A percentile compares a stretch with the other conserved stretches of the same genome.
Conservation (phyloP, 2,797 vertebrate species). For the Enteromius paludinosus region DNA sequence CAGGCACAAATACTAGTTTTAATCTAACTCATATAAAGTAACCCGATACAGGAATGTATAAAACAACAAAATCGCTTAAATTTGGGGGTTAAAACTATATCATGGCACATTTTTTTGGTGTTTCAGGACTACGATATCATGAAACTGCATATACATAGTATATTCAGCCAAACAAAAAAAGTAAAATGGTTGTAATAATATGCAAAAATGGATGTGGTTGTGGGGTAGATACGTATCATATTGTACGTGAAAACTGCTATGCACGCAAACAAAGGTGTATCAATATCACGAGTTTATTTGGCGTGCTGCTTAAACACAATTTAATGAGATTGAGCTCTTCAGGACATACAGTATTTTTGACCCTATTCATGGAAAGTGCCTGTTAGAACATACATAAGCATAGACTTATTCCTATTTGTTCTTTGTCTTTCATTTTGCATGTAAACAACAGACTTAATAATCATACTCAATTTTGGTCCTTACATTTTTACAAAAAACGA, state of each 20-base stretch:
- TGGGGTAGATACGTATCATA: too few species aligned
- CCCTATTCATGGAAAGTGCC: background rate
- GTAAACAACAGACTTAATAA: slow-evolving; percentile 5
- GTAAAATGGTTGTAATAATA: too few species aligned
- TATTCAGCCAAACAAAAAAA: too few species aligned
- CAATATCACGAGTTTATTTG: too few species aligned
- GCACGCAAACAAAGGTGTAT: too few species aligned
- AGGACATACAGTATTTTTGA: background rate
- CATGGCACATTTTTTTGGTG: background rate
- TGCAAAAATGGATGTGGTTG: too few species aligned
- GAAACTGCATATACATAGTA: too few species aligned
- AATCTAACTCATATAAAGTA: too few species aligned
- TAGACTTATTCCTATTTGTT: background rate
- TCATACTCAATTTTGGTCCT: background rate
- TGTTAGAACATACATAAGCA: background rate
- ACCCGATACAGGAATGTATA: background rate
- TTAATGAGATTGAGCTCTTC: background rate
- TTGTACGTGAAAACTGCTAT: too few species aligned
- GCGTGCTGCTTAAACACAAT: too few species aligned
- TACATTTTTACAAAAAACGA: background rate
- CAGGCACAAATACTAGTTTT: background rate
- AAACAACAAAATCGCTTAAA: background rate
- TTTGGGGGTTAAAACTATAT: background rate
- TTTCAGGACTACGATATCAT: too few species aligned
- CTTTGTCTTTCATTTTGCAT: background rate